These are phyloP conservation scores for Chironomus tentans DNA, from an alignment of 2,888 invertebrate genomes.

Conservation along the genomic window DNA sequence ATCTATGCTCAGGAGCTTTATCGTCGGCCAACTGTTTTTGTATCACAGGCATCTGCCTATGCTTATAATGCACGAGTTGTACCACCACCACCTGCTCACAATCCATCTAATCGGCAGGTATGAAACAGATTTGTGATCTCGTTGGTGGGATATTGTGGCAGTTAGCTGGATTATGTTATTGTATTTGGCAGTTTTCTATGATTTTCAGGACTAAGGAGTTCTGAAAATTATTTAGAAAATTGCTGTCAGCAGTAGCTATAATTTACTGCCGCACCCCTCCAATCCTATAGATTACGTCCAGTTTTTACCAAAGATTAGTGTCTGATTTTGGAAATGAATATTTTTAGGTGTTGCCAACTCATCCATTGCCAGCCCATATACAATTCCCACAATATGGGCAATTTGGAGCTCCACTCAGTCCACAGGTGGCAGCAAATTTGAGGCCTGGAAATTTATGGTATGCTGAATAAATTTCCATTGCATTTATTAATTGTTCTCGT, in stretches of 20 bases:
- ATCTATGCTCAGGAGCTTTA: constrained; percentile 49
- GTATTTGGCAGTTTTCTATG: no score
- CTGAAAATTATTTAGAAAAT: no score
- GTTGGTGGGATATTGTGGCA: no score
- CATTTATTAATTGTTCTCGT: constrained; percentile 20
- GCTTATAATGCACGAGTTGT: constrained; percentile 37
- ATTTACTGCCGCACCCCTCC: not conserved
- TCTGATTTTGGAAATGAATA: not conserved
- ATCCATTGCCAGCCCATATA: constrained; percentile 74
- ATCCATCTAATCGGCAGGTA: constrained; percentile 43
- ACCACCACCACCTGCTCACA: constrained; percentile 43
- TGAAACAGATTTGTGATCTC: no score
- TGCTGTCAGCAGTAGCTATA: not conserved
- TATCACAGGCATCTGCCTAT: constrained; percentile 46
- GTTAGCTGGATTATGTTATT: no score
- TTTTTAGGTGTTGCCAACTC: constrained; percentile 52
- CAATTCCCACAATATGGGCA: constrained; percentile 60
- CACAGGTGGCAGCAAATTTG: constrained; percentile 41
- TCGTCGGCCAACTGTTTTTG: constrained; percentile 59
- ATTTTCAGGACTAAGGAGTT: no score
- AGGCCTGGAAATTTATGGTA: constrained; percentile 18
- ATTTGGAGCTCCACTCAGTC: constrained; percentile 42
- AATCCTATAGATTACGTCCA: no score
- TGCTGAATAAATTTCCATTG: constrained; percentile 17
- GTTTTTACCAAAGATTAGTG: no score